A percentile compares a stretch with the other conserved stretches of the same genome.
These are phyloP conservation scores for Malurus melanocephalus DNA, from an alignment of 2,113 vertebrate species.

Conservation along the genomic window DNA sequence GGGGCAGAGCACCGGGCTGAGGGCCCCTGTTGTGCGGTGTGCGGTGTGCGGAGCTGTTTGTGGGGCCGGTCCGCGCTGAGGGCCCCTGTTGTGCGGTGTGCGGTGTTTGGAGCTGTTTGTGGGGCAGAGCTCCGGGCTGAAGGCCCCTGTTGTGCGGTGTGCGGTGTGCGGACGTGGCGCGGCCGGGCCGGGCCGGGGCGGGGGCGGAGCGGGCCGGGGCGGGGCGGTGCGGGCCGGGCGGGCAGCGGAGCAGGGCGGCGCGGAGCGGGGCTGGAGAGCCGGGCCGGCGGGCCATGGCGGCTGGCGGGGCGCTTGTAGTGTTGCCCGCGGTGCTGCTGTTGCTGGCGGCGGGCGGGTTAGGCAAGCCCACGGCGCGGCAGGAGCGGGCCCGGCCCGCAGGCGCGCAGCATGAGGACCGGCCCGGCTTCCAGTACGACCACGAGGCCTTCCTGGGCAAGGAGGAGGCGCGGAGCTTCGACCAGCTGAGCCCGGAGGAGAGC, in stretches of 20 bases:
- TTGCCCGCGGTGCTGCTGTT: conserved; percentile 53
- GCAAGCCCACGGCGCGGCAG: conserved; percentile 87
- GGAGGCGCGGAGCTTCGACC: conserved; percentile 92
- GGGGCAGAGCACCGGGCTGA: no score
- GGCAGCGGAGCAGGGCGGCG: background rate
- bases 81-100: no score
- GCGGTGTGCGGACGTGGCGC: conserved; percentile 76
- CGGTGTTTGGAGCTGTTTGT: no score
- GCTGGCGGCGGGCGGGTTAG: conserved; percentile 41
- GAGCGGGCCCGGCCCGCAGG: conserved; percentile 82
- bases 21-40: no score
- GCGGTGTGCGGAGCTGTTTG: no score
- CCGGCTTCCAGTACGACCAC: conserved; percentile 91
- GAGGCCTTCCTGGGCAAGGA: conserved; percentile 96
- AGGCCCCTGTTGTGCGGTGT: no score
- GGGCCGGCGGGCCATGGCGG: background rate
- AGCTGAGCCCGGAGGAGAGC: conserved; percentile 92
- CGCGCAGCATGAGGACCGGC: conserved; percentile 79
- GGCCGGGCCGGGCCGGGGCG: conserved; percentile 3
- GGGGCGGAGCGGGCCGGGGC: background rate
- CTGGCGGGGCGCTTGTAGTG: background rate
- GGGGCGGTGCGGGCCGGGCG: background rate
- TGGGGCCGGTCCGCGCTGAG: no score
- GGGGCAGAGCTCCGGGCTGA: no score
- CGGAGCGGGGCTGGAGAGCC: background rate